phyloP scores from a whole-genome alignment of 2,797 vertebrate species.

The Acipenser oxyrinchus region DNA sequence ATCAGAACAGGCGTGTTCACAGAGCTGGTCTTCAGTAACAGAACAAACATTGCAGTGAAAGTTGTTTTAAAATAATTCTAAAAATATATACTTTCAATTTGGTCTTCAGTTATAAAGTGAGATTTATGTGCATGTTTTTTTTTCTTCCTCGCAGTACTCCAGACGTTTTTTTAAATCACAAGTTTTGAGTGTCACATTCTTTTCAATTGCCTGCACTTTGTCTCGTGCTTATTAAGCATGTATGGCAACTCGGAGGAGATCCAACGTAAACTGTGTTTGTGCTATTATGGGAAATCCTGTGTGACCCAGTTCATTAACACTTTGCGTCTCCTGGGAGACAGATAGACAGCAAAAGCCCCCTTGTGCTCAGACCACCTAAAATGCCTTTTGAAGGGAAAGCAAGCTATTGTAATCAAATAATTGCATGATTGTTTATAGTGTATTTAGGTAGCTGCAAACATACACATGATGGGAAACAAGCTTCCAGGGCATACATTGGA shows the following conservation, averaged over 20 bases:
- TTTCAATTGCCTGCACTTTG: slow-evolving; percentile 21
- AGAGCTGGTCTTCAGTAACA: neutral
- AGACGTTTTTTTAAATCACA: slow-evolving; percentile 24
- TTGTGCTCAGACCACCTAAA: slow-evolving; percentile 17
- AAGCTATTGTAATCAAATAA: neutral
- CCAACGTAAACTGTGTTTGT: slow-evolving; percentile 16
- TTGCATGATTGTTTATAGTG: too few relatives aligned
- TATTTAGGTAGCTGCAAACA: neutral
- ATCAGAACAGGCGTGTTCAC: neutral
- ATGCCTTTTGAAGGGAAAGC: neutral
- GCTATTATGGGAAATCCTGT: slow-evolving; percentile 37
- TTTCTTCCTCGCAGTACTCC: slow-evolving; percentile 26
- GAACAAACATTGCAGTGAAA: neutral
- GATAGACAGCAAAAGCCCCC: slow-evolving; percentile 11
- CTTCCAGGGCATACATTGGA: neutral
- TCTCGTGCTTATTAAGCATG: slow-evolving; percentile 28
- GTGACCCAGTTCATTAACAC: neutral
- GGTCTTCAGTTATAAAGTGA: neutral
- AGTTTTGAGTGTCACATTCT: slow-evolving; percentile 19
- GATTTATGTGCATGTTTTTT: slow-evolving; percentile 14
- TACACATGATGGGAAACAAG: neutral
- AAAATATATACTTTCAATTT: slow-evolving; percentile 24
- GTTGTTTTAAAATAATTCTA: slow-evolving; percentile 14
- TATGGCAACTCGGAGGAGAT: slow-evolving; percentile 21
- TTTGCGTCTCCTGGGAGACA: neutral